Evolutionary conservation across 2,113 vertebrate genomes (phyloP), one percentile per base, ranked within the genome.

Genomic region (Smithornis capensis): DNA sequence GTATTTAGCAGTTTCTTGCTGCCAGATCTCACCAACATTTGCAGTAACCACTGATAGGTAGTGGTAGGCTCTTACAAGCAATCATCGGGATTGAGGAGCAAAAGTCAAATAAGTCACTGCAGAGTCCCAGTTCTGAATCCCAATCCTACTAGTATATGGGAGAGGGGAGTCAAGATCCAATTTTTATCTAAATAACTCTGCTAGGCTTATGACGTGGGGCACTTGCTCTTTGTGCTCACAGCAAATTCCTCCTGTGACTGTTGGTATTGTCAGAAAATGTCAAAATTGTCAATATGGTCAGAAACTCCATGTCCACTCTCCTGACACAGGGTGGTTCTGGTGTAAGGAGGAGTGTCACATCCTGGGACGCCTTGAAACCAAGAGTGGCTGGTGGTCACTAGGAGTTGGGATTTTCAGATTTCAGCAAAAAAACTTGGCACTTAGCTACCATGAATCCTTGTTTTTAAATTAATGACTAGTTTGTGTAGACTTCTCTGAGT

Each of bases 121-220:
- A 59, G 56, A 87, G 60, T n/a, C n/a, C 10, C 65, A 56, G 9
- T 21, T 40, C n/a, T 89, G 33, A 52, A 44, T 5, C 17, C 12
- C 49, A 75, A 1, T 40, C 15, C 21, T 63, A 21, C 45, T 60
- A 59, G 27, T 50, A 25, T 10, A 19, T 35, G 19, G 38, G 15
- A 52, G 22, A 23, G 4, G 8, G 15, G 9, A 10, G 19, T 8
- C 35, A 71, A 89, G n/a, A 37, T 31, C 3, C 2, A 1, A 0
- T 63, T 95, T 59, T 38, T 8, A 60, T 19, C 27, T 49, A 56
- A 87, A 28, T n/a, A 55, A 55, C 10, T 59, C 9, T 7, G 16
- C 17, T 47, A 49, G 57, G 16, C 14, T 69, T 83, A 42, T 1
- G 4, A 42, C 7, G 71, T 0, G 1, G 45, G n/a, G 9, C 2